These are phyloP conservation scores for Sceloporus undulatus DNA, from an alignment of 2,113 vertebrate species.

Conservation along the genomic window DNA sequence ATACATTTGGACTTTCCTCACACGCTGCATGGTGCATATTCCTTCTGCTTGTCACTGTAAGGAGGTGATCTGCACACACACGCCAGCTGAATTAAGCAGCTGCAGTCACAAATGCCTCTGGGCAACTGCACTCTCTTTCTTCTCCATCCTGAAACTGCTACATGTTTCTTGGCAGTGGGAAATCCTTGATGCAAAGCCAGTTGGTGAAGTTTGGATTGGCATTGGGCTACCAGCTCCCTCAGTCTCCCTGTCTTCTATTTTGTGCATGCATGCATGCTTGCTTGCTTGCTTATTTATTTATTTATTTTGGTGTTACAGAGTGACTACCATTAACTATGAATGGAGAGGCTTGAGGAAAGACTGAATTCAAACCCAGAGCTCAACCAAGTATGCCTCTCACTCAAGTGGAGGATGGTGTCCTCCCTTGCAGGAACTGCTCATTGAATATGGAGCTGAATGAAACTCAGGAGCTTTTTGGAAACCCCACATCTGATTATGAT, in stretches of 20 bases:
- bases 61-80: conserved; percentile 24
- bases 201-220: conserved; percentile 63
- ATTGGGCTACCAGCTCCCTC: conserved; percentile 74
- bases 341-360: conserved; percentile 68
- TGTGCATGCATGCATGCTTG: no score
- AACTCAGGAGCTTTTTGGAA: conserved; percentile 75
- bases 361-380: conserved; percentile 38
- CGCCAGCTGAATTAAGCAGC: conserved; percentile 44
- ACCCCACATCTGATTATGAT: conserved; percentile 84
- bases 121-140: conserved; percentile 45
- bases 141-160: neutral
- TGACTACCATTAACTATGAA: conserved; percentile 60
- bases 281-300: conserved; percentile 44
- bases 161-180: neutral
- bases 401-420: conserved; percentile 72
- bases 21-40: neutral
- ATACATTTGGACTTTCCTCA: neutral
- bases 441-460: conserved; percentile 78
- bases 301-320: conserved; percentile 44
- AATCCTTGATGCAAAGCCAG: conserved; percentile 47
- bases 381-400: conserved; percentile 83
- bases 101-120: conserved; percentile 22
- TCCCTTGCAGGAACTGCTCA: conserved; percentile 82
- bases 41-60: neutral
- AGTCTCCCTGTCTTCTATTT: conserved; percentile 23